Evolutionary conservation across 2,888 invertebrate species (phyloP).

Genomic region (Neoascia interrupta): DNA sequence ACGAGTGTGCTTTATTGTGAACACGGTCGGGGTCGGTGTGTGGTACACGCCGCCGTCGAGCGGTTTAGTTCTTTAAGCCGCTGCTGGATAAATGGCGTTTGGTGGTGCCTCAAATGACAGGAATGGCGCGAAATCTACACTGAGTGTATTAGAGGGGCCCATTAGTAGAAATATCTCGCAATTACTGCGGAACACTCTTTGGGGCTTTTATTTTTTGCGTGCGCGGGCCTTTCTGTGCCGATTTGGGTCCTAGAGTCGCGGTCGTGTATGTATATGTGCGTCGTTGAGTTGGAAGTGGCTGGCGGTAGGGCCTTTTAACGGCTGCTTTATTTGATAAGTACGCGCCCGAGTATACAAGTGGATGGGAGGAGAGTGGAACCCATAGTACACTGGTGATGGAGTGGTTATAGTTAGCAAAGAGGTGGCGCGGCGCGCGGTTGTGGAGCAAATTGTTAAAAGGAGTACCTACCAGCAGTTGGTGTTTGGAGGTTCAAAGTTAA

Average conservation of each 20-base stretch:
- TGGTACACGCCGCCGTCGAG: neutral
- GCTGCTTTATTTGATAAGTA: conserved; percentile 53
- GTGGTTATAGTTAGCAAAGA: conserved; percentile 8
- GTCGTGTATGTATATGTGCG: no score
- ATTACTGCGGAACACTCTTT: conserved; percentile 48
- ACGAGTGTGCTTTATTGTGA: conserved; percentile 54
- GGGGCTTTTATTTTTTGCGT: conserved; percentile 21
- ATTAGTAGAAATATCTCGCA: conserved; percentile 68
- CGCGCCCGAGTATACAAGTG: conserved; percentile 16
- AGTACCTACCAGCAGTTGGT: no score
- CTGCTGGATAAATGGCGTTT: neutral
- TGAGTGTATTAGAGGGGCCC: conserved; percentile 65
- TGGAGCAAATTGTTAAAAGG: no score
- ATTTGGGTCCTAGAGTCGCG: neutral
- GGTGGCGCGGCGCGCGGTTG: conserved; percentile 7
- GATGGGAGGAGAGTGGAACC: conserved; percentile 28
- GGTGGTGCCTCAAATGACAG: conserved; percentile 39
- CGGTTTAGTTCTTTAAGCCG: conserved; percentile 17
- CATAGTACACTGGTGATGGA: conserved; percentile 19
- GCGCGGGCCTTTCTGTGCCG: conserved; percentile 1
- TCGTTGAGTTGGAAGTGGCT: conserved; percentile 19
- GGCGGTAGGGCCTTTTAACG: conserved; percentile 52
- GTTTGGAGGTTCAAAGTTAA: conserved; percentile 48
- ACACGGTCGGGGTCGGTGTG: conserved; percentile 1
- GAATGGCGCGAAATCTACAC: conserved; percentile 66